Conservation (phyloP, 2,888 invertebrate species). For the Diadegma fenestrale region DNA sequence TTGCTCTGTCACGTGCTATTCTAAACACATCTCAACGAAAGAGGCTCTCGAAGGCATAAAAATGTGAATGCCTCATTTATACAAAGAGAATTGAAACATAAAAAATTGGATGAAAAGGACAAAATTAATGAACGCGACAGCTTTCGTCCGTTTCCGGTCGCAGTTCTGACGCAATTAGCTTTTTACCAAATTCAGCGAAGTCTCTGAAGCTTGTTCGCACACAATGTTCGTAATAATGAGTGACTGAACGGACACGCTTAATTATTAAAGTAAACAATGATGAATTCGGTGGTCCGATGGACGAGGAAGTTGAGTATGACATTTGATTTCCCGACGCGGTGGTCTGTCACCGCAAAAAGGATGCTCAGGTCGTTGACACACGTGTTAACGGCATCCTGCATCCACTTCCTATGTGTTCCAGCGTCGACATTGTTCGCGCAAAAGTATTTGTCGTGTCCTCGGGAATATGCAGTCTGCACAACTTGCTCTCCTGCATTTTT, state of each 20-base stretch:
- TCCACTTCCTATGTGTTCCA: neutral
- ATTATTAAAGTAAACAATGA: conserved; percentile 40
- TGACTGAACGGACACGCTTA: conserved; percentile 7
- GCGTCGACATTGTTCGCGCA: neutral
- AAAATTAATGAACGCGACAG: neutral
- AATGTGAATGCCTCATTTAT: neutral
- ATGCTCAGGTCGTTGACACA: neutral
- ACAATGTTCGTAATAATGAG: neutral
- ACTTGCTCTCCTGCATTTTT: neutral
- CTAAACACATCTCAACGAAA: neutral
- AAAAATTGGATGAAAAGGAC: neutral
- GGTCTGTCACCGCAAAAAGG: conserved; percentile 14
- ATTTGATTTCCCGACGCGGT: conserved; percentile 29
- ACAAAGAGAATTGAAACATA: neutral
- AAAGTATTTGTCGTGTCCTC: neutral
- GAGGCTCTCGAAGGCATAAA: neutral
- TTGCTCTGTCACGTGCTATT: conserved; percentile 3
- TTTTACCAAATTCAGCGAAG: neutral
- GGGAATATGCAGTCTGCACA: neutral
- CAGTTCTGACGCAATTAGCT: neutral
- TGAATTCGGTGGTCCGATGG: conserved; percentile 15
- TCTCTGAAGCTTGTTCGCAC: neutral
- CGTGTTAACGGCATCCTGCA: conserved; percentile 2
- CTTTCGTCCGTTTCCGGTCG: neutral
- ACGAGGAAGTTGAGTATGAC: conserved; percentile 24